Evolutionary conservation across 2,888 invertebrate genomes (phyloP), one percentile per base, ranked within the genome.

Genomic region (Standfussiana lucernea): DNA sequence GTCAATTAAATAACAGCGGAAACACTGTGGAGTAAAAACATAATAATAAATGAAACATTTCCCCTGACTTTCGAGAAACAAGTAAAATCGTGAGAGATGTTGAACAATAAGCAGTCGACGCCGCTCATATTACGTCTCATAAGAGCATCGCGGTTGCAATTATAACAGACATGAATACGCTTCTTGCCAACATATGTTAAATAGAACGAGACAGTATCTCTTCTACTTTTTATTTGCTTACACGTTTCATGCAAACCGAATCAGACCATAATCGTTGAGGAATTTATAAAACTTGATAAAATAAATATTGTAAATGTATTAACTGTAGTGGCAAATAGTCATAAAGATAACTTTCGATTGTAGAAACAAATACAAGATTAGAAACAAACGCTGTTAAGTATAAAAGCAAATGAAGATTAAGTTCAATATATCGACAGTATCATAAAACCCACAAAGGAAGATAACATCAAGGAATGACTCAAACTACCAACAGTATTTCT

Each of bases 21-120:
- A 91, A 88, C 85, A 89, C 74, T 61, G 75, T 50, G 66, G 79
- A 85, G 76, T 82, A 89, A 87, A 88, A 88, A 91, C 86, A 89
- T 90, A 92, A 90, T 28, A 61, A 64, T 87, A 89, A 91, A 92
- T 92, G 90, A 93, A 91, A 93, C 89, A 93, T 94, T 94, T 94
- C 94, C 91, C 93, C 90, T 86, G 84, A 91, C 96, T 96, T 96
- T 96, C 95, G 92, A 94, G 92, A 84, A 86, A 79, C 90, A 90
- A 93, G 96, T 95, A 96, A 96, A 95, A 96, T 93, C 96, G 96
- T 96, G 96, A 91, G 96, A 96, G 88, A 80, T 68, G 69, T 82
- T 75, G 83, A 93, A 95, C 95, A 95, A 95, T 95, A 92, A 93
- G 86, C 77, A 75, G 79, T 78, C 85, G 79, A 82, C 77, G 74